Conservation (phyloP, 2,888 invertebrate species). For the Anorthoa munda region DNA sequence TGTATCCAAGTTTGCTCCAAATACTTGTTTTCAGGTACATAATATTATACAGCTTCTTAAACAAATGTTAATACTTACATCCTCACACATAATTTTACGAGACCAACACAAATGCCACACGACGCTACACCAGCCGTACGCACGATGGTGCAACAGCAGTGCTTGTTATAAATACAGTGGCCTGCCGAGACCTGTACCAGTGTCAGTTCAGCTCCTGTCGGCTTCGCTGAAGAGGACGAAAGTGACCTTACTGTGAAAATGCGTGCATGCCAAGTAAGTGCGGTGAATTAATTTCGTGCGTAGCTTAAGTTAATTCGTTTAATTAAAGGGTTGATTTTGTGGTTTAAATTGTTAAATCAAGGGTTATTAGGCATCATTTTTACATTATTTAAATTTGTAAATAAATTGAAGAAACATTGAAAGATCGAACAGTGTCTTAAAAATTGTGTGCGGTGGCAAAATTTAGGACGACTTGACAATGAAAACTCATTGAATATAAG, state of each 20-base stretch:
- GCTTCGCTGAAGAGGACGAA: constrained; percentile 88
- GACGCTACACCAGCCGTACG: constrained; percentile 47
- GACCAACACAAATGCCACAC: constrained; percentile 19
- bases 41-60: background rate
- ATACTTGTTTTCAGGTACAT: no score
- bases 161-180: constrained; percentile 85
- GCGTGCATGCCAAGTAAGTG: constrained; percentile 88
- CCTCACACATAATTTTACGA: constrained; percentile 10
- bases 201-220: constrained; percentile 89
- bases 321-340: background rate
- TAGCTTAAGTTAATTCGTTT: background rate
- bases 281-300: constrained; percentile 33
- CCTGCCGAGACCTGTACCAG: constrained; percentile 72
- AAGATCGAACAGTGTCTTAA: no score
- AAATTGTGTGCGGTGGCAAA: no score
- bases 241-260: constrained; percentile 84
- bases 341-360: no score
- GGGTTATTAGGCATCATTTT: no score
- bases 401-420: no score
- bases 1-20: background rate
- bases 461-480: no score
- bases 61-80: constrained; percentile 19
- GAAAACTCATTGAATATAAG: no score
- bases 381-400: no score
- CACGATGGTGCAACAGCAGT: constrained; percentile 77